These are phyloP conservation scores for Lanius collurio DNA, from an alignment of 2,113 vertebrate genomes.

Conservation along the genomic window DNA sequence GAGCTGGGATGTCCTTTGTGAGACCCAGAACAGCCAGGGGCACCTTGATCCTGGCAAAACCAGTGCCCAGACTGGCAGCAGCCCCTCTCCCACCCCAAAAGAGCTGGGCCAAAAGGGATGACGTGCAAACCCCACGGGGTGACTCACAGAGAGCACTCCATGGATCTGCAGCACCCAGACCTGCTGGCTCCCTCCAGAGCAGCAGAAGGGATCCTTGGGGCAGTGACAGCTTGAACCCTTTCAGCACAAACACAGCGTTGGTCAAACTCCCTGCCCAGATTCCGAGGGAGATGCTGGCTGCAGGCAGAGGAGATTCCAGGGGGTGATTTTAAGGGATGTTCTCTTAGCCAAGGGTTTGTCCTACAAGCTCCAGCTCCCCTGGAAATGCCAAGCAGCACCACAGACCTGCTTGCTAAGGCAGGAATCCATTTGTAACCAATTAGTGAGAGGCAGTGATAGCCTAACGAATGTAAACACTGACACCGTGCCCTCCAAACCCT, in stretches of 20 bases:
- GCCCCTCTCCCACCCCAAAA: background rate
- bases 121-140: too few species aligned
- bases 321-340: background rate
- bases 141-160: background rate
- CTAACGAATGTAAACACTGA: background rate
- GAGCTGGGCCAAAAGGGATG: background rate
- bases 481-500: background rate
- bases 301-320: background rate
- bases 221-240: background rate
- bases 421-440: slow-evolving; percentile 35
- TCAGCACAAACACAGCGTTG: accelerated
- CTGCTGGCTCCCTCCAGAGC: background rate
- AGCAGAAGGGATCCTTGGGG: background rate
- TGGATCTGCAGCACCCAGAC: background rate
- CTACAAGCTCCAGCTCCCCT: background rate
- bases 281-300: background rate
- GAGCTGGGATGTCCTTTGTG: background rate
- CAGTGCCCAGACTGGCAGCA: background rate
- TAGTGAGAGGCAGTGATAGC: slow-evolving; percentile 10
- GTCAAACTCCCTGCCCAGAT: background rate
- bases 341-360: background rate
- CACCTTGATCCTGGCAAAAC: background rate
- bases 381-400: background rate
- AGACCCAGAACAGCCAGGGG: background rate
- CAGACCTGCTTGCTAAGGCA: background rate